phyloP scores from a whole-genome alignment of 2,888 invertebrate genomes.

The Sipunculus nudus region DNA sequence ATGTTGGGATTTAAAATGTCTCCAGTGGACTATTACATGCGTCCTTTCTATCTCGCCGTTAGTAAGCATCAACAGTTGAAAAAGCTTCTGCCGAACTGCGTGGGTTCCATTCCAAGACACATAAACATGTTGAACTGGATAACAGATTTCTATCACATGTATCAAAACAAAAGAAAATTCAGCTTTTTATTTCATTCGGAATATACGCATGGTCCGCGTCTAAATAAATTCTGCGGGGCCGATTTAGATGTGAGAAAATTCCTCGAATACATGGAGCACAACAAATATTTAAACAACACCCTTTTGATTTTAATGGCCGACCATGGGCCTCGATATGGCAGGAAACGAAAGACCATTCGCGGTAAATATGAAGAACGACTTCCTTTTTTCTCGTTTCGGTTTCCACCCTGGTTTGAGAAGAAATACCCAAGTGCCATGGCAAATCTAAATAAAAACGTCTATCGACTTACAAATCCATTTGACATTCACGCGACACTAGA shows the following conservation, averaged over 20 bases:
- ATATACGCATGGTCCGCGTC: constrained; percentile 85
- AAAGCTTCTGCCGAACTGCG: too few species aligned
- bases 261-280: constrained; percentile 71
- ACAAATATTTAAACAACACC: constrained; percentile 79
- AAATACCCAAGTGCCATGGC: constrained; percentile 72
- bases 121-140: constrained; percentile 65
- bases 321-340: constrained; percentile 84
- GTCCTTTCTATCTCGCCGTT: constrained; percentile 76
- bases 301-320: constrained; percentile 90
- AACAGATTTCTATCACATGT: constrained; percentile 72
- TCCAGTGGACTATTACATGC: constrained; percentile 91
- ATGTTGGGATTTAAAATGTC: constrained; percentile 83
- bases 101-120: constrained; percentile 79
- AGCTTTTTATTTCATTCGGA: constrained; percentile 89
- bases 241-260: constrained; percentile 75
- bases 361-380: constrained; percentile 91
- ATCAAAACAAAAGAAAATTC: constrained; percentile 79
- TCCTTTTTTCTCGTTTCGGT: constrained; percentile 83
- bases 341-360: constrained; percentile 84
- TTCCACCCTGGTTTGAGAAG: constrained; percentile 77
- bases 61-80: too few species aligned
- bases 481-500: constrained; percentile 85
- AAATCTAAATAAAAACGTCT: constrained; percentile 73
- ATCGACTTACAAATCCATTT: constrained; percentile 84
- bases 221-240: constrained; percentile 79